Evolutionary conservation across 2,797 vertebrate genomes (phyloP).

Genomic region (Enteromius afrohamiltoni): DNA sequence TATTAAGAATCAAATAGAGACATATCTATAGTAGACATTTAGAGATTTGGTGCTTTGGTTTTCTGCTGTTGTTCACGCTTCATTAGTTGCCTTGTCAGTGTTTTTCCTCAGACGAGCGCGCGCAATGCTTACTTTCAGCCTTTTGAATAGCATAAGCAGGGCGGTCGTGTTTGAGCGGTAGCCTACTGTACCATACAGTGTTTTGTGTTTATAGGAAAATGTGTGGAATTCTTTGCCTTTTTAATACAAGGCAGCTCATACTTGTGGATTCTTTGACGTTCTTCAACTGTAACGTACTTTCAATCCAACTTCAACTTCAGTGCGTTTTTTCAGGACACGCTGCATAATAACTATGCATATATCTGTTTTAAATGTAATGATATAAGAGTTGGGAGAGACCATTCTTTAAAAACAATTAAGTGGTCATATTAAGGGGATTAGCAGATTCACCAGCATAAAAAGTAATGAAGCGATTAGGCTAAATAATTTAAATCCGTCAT

Average conservation of each 20-base stretch:
- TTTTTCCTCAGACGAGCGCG: slow-evolving; percentile 92
- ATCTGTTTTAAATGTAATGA: background rate
- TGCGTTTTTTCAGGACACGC: background rate
- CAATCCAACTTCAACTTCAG: background rate
- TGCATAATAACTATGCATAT: background rate
- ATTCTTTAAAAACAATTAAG: slow-evolving; percentile 61
- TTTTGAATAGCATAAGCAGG: slow-evolving; percentile 15
- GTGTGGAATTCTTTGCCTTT: background rate
- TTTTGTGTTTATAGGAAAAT: background rate
- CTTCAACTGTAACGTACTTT: background rate
- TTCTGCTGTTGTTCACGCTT: slow-evolving; percentile 87
- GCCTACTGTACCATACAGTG: background rate
- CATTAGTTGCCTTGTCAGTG: slow-evolving; percentile 94
- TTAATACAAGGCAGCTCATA: no score
- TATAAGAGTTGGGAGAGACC: slow-evolving; percentile 35
- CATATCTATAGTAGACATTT: slow-evolving; percentile 69
- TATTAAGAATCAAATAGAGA: slow-evolving; percentile 60
- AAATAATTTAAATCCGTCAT: slow-evolving; percentile 82
- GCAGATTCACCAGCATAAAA: slow-evolving; percentile 76
- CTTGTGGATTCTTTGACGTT: background rate
- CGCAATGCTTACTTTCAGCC: slow-evolving; percentile 86
- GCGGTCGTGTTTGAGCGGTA: slow-evolving; percentile 19
- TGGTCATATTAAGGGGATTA: slow-evolving; percentile 76
- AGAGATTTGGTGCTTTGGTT: slow-evolving; percentile 84
- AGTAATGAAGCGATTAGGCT: slow-evolving; percentile 81